Evolutionary conservation across 2,888 invertebrate genomes (phyloP), one percentile per base, ranked within the genome.

Genomic region (Rhabditoides inermis): DNA sequence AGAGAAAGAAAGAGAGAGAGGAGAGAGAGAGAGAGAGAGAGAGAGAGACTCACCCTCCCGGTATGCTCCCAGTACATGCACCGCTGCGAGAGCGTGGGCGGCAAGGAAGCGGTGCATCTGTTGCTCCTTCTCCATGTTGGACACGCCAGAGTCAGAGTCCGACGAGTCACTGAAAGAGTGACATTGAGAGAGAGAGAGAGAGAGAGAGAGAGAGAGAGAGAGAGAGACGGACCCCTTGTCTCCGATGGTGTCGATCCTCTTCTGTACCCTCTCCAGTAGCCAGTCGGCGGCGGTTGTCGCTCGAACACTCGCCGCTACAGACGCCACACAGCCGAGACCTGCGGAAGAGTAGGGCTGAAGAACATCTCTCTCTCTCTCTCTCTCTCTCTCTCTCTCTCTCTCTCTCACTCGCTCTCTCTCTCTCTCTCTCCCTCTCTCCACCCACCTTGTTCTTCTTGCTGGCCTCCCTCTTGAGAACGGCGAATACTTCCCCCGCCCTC

Each of bases 391-490:
- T 7, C 4, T 22, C 18, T 18, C 18, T 3, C 27, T 26, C 10
- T 27, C 28, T 42, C 25, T n/a, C n/a, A n/a, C n/a, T n/a, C n/a
- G n/a, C n/a, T n/a, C n/a, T n/a, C n/a, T n/a, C n/a, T n/a, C n/a
- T n/a, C n/a, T n/a, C n/a, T 26, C 3, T 6, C 28, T 30, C 45
- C 15, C 10, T n/a, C n/a, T n/a, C n/a, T n/a, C n/a, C n/a, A n/a
- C n/a, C n/a, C n/a, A 55, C 56, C 1, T 49, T 50, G 48, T 61
- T 64, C 39, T 51, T 54, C 32, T 56, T 64, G 12, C 52, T 44
- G 2, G 63, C 52, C 49, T 64, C 63, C 44, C 61, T 48, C 35
- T 47, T 44, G 18, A 64, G 28, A 27, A 64, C 55, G 3, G 37
- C 50, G 10, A 48, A 45, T 27, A 61, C 56, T 52, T 60, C 53